phyloP scores from a whole-genome alignment of 64 coral and sea anemone genomes.

The Montipora efflorescens region DNA sequence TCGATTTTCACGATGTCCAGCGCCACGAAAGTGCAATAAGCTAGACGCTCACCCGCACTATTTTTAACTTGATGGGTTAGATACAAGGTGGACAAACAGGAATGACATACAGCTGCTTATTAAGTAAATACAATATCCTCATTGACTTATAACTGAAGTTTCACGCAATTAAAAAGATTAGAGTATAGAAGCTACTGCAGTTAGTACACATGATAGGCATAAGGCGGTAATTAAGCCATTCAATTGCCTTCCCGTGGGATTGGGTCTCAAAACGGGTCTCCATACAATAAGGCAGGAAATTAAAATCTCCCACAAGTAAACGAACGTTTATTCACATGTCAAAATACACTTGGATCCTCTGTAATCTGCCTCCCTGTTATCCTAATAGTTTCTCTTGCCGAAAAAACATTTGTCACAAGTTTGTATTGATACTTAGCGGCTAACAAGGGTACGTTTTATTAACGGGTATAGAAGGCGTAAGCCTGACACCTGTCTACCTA shows the following conservation, averaged over 20 bases:
- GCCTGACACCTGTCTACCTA: not conserved
- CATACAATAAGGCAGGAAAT: constrained; percentile 56
- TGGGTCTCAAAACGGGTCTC: constrained; percentile 41
- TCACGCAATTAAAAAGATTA: constrained; percentile 69
- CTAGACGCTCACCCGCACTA: not conserved
- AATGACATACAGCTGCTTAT: constrained; percentile 31
- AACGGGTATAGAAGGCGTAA: not conserved
- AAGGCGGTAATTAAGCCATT: constrained; percentile 64
- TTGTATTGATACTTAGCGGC: constrained; percentile 39
- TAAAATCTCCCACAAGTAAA: constrained; percentile 58
- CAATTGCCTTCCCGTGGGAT: constrained; percentile 58
- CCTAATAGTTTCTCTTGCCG: constrained; percentile 4
- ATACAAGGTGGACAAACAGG: constrained; percentile 21
- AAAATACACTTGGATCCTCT: constrained; percentile 40
- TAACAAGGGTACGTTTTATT: constrained; percentile 48
- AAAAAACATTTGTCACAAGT: constrained; percentile 8
- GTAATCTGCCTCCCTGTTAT: constrained; percentile 42
- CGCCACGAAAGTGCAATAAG: not conserved
- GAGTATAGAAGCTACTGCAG: constrained; percentile 43
- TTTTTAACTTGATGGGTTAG: not conserved
- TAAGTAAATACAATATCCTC: constrained; percentile 45
- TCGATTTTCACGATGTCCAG: not conserved
- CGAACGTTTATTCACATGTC: constrained; percentile 55
- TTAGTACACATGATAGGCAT: constrained; percentile 35
- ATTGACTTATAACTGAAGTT: constrained; percentile 64